Base-by-base conservation (phyloP, 2,888 invertebrate genomes). In the Ernsta delagoae region DNA sequence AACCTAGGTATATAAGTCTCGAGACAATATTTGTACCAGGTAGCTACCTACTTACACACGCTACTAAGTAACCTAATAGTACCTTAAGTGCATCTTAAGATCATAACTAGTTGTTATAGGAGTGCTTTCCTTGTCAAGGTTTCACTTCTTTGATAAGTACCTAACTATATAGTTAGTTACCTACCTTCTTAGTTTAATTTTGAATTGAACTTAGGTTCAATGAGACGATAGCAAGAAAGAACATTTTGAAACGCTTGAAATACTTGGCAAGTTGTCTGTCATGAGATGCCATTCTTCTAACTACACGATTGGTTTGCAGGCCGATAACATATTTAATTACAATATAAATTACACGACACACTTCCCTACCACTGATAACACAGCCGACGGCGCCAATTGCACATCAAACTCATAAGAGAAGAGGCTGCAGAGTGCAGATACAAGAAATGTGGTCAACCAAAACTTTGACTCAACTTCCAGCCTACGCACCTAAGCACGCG, bases 321-420 rank as follows among this genome's bases (percentile, higher is more conserved):
- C 77, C 86, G 92, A 91, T 92, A 92, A 86, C 81, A 79, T 82
- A 86, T 88, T 78, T 90, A 90, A 92, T 92, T 91, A 91, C 89
- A 83, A 86, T 88, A 87, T 91, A 90, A 87, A 90, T 90, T 88
- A 89, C 84, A 82, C 88, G 86, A 89, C 89, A 90, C 86, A 90
- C 85, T 90, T 90, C 86, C 83, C 82, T 78, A 78, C 74, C 74
- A 72, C 83, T 87, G 91, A 91, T 91, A 91, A 90, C 84, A 82
- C 72, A 73, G 76, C 68, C 77, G 79, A 76, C 85, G 87, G 86
- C 87, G 86, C 84, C 85, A 79, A 82, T 80, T 79, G 79, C 81
- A 83, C 82, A 82, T 83, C 82, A 83, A 85, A 83, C 81, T 76
- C 78, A 76, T 45, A 70, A 70, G 41, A 36, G 64, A 70, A 70